Percentiles rank a stretch among this genome's conserved stretches.
Conservation (phyloP, 92 coral and sea anemone species). For the Pocillopora meandrina region DNA sequence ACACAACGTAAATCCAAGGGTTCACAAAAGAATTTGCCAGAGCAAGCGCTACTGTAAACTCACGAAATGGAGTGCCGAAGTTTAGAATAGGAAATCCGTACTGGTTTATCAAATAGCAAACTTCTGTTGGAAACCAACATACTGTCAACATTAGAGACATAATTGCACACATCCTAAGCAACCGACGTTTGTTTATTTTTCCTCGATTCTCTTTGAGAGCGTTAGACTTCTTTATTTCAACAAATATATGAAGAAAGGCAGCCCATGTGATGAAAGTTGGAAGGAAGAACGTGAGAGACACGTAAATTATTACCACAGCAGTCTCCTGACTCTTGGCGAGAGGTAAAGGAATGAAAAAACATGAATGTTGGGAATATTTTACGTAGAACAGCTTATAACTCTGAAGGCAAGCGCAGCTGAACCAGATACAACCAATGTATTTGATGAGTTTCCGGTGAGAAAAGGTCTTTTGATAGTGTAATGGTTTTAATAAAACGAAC, state of each 20-base stretch:
- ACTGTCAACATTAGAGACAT: constrained; percentile 17
- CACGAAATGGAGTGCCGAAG: constrained; percentile 40
- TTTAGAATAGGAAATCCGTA: constrained; percentile 28
- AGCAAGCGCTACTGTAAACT: constrained; percentile 29
- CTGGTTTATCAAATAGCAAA: constrained; percentile 27
- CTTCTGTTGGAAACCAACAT: constrained; percentile 39
- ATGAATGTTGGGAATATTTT: neutral
- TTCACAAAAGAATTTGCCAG: constrained; percentile 36
- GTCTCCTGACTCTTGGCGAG: neutral
- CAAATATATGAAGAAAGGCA: constrained; percentile 27
- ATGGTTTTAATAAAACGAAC: constrained; percentile 15
- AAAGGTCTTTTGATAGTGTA: constrained; percentile 16
- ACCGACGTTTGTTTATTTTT: neutral
- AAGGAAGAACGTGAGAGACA: constrained; percentile 30
- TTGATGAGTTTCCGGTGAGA: constrained; percentile 1
- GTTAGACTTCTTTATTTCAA: constrained; percentile 3
- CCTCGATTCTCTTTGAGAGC: constrained; percentile 20
- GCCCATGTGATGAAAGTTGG: constrained; percentile 27
- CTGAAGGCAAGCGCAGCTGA: neutral
- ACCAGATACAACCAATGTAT: constrained; percentile 15
- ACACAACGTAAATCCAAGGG: constrained; percentile 29
- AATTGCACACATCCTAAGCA: constrained; percentile 29
- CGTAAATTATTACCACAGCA: constrained; percentile 9
- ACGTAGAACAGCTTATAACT: constrained; percentile 35
- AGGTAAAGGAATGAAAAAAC: constrained; percentile 21